These are phyloP conservation scores for Clivina fossor DNA, from an alignment of 2,888 invertebrate species.

Conservation along the genomic window DNA sequence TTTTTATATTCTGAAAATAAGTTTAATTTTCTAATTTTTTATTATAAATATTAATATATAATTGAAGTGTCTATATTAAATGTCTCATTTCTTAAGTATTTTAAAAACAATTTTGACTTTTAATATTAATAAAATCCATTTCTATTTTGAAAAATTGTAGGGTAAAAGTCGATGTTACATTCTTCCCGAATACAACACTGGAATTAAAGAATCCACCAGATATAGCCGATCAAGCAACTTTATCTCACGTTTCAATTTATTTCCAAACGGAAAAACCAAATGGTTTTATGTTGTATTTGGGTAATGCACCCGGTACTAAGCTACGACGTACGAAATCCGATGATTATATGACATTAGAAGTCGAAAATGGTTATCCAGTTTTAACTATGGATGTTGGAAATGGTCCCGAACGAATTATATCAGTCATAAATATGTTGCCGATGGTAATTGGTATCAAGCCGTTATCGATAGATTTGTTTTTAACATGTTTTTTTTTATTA, in stretches of 20 bases:
- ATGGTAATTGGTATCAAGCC: too few species aligned
- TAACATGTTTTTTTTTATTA: too few species aligned
- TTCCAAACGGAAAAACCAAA: slow-evolving; percentile 79
- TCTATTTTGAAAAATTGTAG: slow-evolving; percentile 39
- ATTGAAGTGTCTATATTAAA: too few species aligned
- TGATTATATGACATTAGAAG: slow-evolving; percentile 90
- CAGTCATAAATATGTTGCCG: too few species aligned
- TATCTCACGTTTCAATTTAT: slow-evolving; percentile 84
- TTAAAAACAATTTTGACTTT: too few species aligned
- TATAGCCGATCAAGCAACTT: slow-evolving; percentile 80
- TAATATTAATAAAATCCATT: too few species aligned
- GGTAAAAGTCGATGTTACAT: slow-evolving; percentile 77
- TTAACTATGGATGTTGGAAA: slow-evolving; percentile 88
- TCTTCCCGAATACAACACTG: slow-evolving; percentile 79
- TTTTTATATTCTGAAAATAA: too few species aligned
- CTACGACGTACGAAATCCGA: slow-evolving; percentile 65
- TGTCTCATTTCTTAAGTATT: too few species aligned
- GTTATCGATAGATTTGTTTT: too few species aligned
- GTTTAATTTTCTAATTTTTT: too few species aligned
- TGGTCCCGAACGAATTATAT: slow-evolving; percentile 73
- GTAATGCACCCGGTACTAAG: slow-evolving; percentile 78
- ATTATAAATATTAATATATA: too few species aligned
- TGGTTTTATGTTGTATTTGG: slow-evolving; percentile 86
- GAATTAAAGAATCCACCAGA: slow-evolving; percentile 86
- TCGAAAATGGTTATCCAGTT: slow-evolving; percentile 83